Percentiles rank a stretch among this genome's conserved stretches.
phyloP scores from a whole-genome alignment of 2,113 vertebrate species.

The Paracanthobrama guichenoti region DNA sequence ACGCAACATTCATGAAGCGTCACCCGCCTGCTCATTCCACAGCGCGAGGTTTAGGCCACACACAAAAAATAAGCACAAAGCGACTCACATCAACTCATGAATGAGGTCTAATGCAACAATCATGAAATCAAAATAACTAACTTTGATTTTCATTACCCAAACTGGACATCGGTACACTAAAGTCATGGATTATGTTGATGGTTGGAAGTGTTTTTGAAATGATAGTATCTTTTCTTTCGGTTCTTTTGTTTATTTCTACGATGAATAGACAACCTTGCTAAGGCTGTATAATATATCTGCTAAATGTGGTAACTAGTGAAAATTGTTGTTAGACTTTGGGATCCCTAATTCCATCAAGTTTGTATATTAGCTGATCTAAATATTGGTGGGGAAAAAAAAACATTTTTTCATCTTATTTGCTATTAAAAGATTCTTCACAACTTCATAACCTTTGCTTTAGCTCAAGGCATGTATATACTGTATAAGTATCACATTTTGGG shows the following conservation, averaged over 20 bases:
- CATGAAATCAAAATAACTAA: not conserved
- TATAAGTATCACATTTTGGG: constrained; percentile 74
- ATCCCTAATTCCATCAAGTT: constrained; percentile 75
- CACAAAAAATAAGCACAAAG: constrained; percentile 31
- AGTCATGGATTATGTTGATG: constrained; percentile 43
- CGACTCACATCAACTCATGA: not conserved
- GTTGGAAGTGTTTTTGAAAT: constrained; percentile 58
- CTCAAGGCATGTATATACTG: constrained; percentile 78
- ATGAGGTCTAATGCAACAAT: not conserved
- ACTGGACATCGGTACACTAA: constrained; percentile 18
- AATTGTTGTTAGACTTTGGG: constrained; percentile 77
- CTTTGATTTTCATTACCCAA: not conserved
- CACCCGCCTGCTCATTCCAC: not conserved
- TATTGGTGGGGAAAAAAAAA: constrained; percentile 57
- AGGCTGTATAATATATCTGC: constrained; percentile 80
- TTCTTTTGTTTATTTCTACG: constrained; percentile 63
- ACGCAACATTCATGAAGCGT: not conserved
- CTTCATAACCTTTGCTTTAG: constrained; percentile 62
- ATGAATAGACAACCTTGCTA: constrained; percentile 67
- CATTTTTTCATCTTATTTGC: constrained; percentile 56
- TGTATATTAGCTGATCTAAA: constrained; percentile 78
- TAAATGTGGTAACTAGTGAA: constrained; percentile 80
- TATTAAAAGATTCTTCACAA: constrained; percentile 60
- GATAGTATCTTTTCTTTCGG: constrained; percentile 55
- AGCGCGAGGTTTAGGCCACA: not conserved